These are phyloP conservation scores for Spodoptera picta DNA, from an alignment of 2,888 invertebrate species.

Conservation along the genomic window DNA sequence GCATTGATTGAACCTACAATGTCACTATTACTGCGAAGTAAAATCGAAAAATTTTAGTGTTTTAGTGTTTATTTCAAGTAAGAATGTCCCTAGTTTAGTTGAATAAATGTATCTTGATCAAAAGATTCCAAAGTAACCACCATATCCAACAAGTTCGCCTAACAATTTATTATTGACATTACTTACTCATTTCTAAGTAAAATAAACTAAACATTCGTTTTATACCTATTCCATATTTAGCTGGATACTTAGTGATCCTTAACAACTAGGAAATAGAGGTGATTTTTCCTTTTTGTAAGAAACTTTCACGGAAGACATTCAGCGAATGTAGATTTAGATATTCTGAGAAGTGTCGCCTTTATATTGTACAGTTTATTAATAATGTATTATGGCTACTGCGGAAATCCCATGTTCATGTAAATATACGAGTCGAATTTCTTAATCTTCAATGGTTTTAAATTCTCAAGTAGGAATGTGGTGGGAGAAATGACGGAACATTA, in stretches of 20 bases:
- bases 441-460: slow-evolving; percentile 17
- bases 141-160: slow-evolving; percentile 54
- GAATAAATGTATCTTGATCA: slow-evolving; percentile 16
- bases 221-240: slow-evolving; percentile 55
- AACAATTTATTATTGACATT: slow-evolving; percentile 67
- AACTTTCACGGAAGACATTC: slow-evolving; percentile 75
- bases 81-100: too few relatives aligned
- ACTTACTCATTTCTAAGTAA: slow-evolving; percentile 62
- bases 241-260: slow-evolving; percentile 28
- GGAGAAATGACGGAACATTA: too few relatives aligned
- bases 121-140: slow-evolving; percentile 29
- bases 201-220: slow-evolving; percentile 59
- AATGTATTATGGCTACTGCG: slow-evolving; percentile 42
- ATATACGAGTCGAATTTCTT: slow-evolving; percentile 27
- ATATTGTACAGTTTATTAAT: slow-evolving; percentile 57
- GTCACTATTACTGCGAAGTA: too few relatives aligned
- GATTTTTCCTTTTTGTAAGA: slow-evolving; percentile 36
- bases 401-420: slow-evolving; percentile 37
- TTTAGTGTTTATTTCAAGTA: too few relatives aligned
- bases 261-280: slow-evolving; percentile 16
- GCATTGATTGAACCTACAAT: too few relatives aligned
- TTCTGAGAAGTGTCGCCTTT: slow-evolving; percentile 70
- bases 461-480: background rate
- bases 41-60: too few relatives aligned
- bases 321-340: slow-evolving; percentile 68